Evolutionary conservation across 1,140 invertebrate species (phyloP).

Genomic region (Brachystomella parvula): DNA sequence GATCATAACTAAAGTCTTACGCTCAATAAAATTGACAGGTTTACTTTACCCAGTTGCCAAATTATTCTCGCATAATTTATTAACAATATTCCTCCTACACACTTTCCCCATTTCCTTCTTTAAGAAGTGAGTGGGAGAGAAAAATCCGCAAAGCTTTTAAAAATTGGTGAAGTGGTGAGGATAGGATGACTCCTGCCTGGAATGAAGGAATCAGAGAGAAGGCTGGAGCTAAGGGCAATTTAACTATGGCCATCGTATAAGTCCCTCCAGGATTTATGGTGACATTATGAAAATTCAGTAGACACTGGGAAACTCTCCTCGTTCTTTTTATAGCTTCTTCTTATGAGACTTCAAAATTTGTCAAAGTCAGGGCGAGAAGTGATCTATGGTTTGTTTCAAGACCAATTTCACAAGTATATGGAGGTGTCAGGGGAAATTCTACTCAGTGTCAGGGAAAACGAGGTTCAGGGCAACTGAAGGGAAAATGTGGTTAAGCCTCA

Average conservation of each 20-base stretch:
- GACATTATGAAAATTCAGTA: not conserved
- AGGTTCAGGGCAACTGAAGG: too few relatives aligned
- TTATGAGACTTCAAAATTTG: not conserved
- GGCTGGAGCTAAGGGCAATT: not conserved
- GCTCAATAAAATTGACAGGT: conserved; percentile 16
- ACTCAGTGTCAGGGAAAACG: not conserved
- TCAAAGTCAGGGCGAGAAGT: not conserved
- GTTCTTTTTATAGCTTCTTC: not conserved
- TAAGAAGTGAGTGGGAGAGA: not conserved
- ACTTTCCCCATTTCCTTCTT: not conserved
- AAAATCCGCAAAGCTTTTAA: not conserved
- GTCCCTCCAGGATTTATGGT: not conserved
- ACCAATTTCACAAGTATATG: not conserved
- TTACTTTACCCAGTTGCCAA: conserved; percentile 6
- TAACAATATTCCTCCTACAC: not conserved
- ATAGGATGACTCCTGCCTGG: not conserved
- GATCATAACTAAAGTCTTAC: conserved; percentile 8
- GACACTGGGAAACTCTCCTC: not conserved
- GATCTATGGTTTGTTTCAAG: not conserved
- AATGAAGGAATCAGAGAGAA: not conserved
- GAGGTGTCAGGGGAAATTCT: not conserved
- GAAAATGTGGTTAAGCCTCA: too few relatives aligned
- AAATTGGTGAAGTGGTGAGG: not conserved
- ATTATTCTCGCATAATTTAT: conserved; percentile 13
- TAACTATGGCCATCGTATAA: not conserved